Evolutionary conservation across 1,140 invertebrate genomes (phyloP), one percentile per base, ranked within the genome.

Genomic region (Aphelenchoides besseyi): DNA sequence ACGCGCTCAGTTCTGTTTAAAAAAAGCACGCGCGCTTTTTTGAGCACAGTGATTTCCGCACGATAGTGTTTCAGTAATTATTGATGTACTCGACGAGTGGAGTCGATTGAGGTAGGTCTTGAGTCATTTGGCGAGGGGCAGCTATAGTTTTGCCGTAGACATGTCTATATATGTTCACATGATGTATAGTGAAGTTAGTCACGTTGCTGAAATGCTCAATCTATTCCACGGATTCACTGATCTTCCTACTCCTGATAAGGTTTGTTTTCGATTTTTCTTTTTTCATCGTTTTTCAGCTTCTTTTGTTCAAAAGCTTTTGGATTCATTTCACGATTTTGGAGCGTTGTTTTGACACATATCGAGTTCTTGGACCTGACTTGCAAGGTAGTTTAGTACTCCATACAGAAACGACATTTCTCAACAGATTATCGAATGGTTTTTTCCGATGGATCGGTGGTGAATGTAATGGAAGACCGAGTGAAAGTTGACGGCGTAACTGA

Each of bases 251-350:
- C 48, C 48, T n/a, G 16, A 52, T 52, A 23, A 52, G 2, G 48
- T n/a, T 23, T n/a, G 30, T 16, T 16, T 48, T 23, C 41, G 41
- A 48, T 23, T 12, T 16, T 23, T 16, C 41, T 59, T 59, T 5
- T 33, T 23, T 23, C 5, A 33, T 8, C 26, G 5, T 23, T 23
- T 5, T 8, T 23, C 5, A 59, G 23, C 55, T 66, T 23, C 16
- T 36, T 26, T n/a, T 66, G 2, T 66, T 66, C 3, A 33, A 37
- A 2, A 23, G 36, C 26, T 66, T 36, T 30, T 66, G 63, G 63
- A 66, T 66, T 37, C 63, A 37, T 16, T 37, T 66, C 36, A 37
- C 36, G 12, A 66, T 66, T 2, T 53, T 66, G 63, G 63, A 66
- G 30, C 16, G 63, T 16, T 23, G 26, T 53, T 66, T 66, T 29